A percentile compares a stretch with the other conserved stretches of the same genome.
These are phyloP conservation scores for Drosophila gunungcola DNA, from an alignment of 1,140 invertebrate genomes.

Conservation along the genomic window DNA sequence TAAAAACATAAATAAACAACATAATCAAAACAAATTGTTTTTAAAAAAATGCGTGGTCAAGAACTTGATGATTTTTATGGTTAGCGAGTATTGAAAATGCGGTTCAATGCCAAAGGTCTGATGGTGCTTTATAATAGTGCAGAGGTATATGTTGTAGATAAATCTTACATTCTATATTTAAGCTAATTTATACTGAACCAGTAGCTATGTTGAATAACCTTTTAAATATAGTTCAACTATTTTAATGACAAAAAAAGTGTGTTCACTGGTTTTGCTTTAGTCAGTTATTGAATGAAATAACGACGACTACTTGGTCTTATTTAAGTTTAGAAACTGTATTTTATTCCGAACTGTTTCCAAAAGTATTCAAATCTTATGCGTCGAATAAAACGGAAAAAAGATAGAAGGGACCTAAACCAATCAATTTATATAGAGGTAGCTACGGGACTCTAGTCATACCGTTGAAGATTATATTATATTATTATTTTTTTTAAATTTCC, in stretches of 20 bases:
- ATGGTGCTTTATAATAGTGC: neutral
- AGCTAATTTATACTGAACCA: neutral
- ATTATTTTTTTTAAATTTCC: too few species aligned
- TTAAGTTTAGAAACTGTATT: too few species aligned
- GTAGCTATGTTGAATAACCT: neutral
- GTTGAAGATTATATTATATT: too few species aligned
- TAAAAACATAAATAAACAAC: constrained; percentile 72
- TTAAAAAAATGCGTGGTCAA: constrained; percentile 6
- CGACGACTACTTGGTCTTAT: neutral
- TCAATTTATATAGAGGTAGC: too few species aligned
- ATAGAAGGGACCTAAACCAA: too few species aligned
- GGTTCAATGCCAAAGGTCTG: constrained; percentile 4
- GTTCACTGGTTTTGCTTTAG: constrained; percentile 11
- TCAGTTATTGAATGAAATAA: too few species aligned
- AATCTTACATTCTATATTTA: neutral
- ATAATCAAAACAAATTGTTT: constrained; percentile 27
- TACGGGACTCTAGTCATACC: too few species aligned
- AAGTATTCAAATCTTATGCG: too few species aligned
- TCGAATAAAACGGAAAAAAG: too few species aligned
- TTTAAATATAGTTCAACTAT: neutral
- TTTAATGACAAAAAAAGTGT: neutral
- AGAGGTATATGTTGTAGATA: neutral
- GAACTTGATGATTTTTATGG: constrained; percentile 2
- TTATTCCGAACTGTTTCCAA: too few species aligned
- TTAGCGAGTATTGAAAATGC: constrained; percentile 6